Conservation (phyloP, 2,888 invertebrate genomes). For the Melanophora roralis region DNA sequence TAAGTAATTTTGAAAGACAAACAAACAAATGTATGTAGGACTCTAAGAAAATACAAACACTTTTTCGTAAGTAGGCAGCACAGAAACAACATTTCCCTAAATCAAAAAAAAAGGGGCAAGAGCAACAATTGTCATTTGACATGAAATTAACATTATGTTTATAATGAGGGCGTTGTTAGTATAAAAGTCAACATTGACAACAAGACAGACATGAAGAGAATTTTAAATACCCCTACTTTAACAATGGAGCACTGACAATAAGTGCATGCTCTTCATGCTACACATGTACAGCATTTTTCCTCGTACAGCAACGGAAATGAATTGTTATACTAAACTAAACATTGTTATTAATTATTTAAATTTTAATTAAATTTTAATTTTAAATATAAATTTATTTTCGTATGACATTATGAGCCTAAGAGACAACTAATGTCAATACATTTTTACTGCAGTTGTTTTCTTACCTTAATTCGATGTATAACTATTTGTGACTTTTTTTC, state of each 20-base stretch:
- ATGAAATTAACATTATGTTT: conserved; percentile 41
- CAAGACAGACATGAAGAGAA: conserved; percentile 14
- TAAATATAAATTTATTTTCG: conserved; percentile 22
- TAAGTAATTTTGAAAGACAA: conserved; percentile 46
- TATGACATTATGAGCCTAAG: conserved; percentile 14
- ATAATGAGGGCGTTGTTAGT: conserved; percentile 9
- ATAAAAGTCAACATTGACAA: not conserved
- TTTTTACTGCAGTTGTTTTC: conserved; percentile 52
- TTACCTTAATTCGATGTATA: conserved; percentile 17
- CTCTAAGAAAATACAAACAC: conserved; percentile 13
- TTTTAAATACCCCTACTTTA: conserved; percentile 1
- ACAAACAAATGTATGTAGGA: conserved; percentile 15
- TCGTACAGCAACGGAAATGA: conserved; percentile 51
- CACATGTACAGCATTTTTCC: not conserved
- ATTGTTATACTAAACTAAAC: conserved; percentile 56
- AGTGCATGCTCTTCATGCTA: not conserved
- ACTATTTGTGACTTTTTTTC: conserved; percentile 22
- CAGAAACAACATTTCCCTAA: conserved; percentile 57
- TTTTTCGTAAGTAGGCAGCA: conserved; percentile 43
- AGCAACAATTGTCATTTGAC: conserved; percentile 21
- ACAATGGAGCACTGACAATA: not conserved
- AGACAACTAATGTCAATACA: conserved; percentile 56
- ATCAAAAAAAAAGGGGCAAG: not conserved
- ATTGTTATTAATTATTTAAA: conserved; percentile 50
- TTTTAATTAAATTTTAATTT: conserved; percentile 40